Base-by-base conservation (phyloP, 2,797 vertebrate genomes). In the Centroberyx gerrardi region DNA sequence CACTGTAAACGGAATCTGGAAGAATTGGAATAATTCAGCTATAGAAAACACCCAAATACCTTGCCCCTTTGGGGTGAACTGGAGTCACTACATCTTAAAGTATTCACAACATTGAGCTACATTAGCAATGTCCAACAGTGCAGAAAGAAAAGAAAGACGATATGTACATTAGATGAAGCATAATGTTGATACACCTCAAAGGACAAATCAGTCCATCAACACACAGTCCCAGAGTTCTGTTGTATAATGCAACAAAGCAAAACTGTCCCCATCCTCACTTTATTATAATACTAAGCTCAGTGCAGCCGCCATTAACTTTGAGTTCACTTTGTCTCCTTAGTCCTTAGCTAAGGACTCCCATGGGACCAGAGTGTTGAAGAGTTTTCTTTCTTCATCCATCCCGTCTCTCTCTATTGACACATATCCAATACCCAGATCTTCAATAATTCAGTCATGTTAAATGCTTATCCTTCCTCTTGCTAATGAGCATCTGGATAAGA, bases 371-470 rank as follows among this genome's bases (percentile, higher is more conserved):
- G 18, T 2, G 28, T 44, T 40, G 36, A 13, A 33, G 62, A 53
- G 5, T 76, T 58, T 2, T 56, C 29, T 36, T 61, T n/a, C 52
- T 53, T 48, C 15, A 74, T 69, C 49, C 69, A 52, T 62, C 46
- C 71, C 3, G 62, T 64, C 81, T 36, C 13, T 48, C 44, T 10
- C 15, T 33, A 33, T 7, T 6, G 8, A 1, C 38, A 51, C 56
- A 54, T 61, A 63, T 80, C 65, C 69, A 76, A 72, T 15, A 28
- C 40, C 10, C 40, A 60, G 68, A 68, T 28, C 9, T 22, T 22
- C 66, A 65, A 51, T 74, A 68, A 53, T 6, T 69, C 3, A 0
- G 12, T 1, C 66, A 29, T 63, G 40, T 42, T 46, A 4, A 53
- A 54, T 68, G 8, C 63, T 59, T 9, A 13, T 27, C 38, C 27